Base-by-base conservation (phyloP, 2,888 invertebrate species). In the Oegoconia quadripuncta region DNA sequence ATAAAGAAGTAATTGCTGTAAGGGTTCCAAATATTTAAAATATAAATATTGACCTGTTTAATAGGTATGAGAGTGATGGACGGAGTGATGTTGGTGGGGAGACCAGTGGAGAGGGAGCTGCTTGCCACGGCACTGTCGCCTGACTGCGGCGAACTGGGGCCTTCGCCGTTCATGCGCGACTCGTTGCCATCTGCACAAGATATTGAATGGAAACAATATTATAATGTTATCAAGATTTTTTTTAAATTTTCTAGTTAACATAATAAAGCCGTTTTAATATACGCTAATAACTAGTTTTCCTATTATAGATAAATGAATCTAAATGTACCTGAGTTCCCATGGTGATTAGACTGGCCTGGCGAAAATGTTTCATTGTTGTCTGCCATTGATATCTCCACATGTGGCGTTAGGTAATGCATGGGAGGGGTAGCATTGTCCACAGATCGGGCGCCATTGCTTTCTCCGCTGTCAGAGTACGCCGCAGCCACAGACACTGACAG, bases 351-450 rank as follows among this genome's bases (percentile, higher is more conserved):
- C 62, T 89, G 84, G 15, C 88, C 82, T 0, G 90, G 90, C 34
- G 91, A 90, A 60, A 89, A 91, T 1, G 91, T 90, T 59, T 93
- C 93, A 52, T 93, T 93, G 45, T 93, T 92, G 65, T 95, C 95
- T 12, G 94, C 93, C 91, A 95, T 94, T 26, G 95, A 95, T 72
- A 96, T 96, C 86, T 96, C 96, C 22, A 96, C 95, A 57, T 96
- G 96, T 4, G 96, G 96, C 23, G 96, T 95, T 26, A 96, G 88
- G 69, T 96, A 96, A 75, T 96, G 95, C 95, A 95, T 95, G 0
- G 95, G 95, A 8, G 95, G 95, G 30, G 95, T 95, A 6, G 93
- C 94, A 63, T 95, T 95, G 66, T 95, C 95, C n/a, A 93, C 91
- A 0, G 94, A 94, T 39, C 95, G 88, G 27, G 91, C 92, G 1